Percentiles rank a stretch among this genome's conserved stretches.
Evolutionary conservation across 2,888 invertebrate genomes (phyloP).

Genomic region (Trichogramma evanescens): DNA sequence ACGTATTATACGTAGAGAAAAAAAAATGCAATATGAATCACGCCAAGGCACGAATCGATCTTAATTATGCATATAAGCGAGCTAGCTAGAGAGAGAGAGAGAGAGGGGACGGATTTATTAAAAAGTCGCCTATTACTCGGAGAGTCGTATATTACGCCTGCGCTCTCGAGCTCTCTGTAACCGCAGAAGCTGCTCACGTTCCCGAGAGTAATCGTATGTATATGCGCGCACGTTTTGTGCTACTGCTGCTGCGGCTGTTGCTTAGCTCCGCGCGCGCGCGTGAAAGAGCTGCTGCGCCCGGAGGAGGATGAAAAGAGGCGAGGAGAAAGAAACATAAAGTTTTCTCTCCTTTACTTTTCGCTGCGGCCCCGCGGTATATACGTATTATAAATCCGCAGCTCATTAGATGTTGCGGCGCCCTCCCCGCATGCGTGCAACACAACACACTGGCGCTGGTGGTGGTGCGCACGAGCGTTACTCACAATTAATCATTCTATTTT

Average conservation of each 20-base stretch:
- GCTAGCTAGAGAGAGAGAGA: too few relatives aligned
- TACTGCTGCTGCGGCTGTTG: neutral
- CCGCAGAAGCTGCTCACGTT: constrained; percentile 13
- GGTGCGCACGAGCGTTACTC: too few relatives aligned
- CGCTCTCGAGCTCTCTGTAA: neutral
- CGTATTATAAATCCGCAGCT: constrained; percentile 35
- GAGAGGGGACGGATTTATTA: neutral
- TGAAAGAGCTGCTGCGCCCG: neutral
- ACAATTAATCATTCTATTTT: constrained; percentile 35
- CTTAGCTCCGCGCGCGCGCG: neutral
- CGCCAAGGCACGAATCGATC: too few relatives aligned
- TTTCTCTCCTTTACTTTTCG: neutral
- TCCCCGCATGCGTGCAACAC: constrained; percentile 19
- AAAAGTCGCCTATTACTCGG: neutral
- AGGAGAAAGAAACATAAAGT: neutral
- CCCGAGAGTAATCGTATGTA: neutral
- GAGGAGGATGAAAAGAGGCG: constrained; percentile 26
- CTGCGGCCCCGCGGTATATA: constrained; percentile 19
- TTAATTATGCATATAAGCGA: too few relatives aligned
- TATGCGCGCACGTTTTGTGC: too few relatives aligned
- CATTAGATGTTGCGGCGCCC: constrained; percentile 30
- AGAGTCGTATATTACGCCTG: neutral
- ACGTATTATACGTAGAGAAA: too few relatives aligned
- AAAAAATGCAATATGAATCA: too few relatives aligned
- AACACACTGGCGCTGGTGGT: too few relatives aligned